Evolutionary conservation across 2,113 vertebrate genomes (phyloP), one percentile per base, ranked within the genome.

Genomic region (Eubucco bourcierii): DNA sequence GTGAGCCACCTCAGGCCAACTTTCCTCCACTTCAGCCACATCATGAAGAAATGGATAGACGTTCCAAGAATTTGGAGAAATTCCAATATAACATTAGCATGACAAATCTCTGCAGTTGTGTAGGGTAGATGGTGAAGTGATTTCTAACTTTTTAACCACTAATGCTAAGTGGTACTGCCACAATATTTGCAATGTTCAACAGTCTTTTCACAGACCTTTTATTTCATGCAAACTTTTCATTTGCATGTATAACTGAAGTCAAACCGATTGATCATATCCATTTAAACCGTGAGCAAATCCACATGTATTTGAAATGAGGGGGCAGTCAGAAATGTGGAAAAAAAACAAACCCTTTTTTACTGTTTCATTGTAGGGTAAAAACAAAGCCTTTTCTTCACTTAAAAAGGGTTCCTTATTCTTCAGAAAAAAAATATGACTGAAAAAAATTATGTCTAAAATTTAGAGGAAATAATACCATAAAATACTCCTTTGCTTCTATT

Each of bases 281-380:
- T 5, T 7, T 44, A 37, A 47, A 44, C 2, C 64, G 23, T 47
- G 37, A 73, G 23, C 9, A 73, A 53, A 72, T 65, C 5, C 37
- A 44, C 0, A 1, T 3, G 7, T 8, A n/a, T 2, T 19, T 70
- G 50, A 89, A 78, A 87, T 2, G 1, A 4, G 3, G 3, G 3
- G 3, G 1, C 28, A 55, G 67, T 34, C n/a, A 61, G 74, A 92
- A 65, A 5, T 24, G 8, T 41, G 0, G 4, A 77, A 67, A 68
- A 59, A 14, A 59, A 14, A 16, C 23, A 59, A 14, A 16, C 23
- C 33, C 2, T 4, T 17, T 68, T 66, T 29, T 33, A 37, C 3
- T 5, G 2, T 59, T 77, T 76, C 12, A 41, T 15, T 52, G 6
- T 46, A 64, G 31, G 9, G 46, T 5, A 71, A 80, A 80, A 68